These are phyloP conservation scores for Paramormyrops hopkinsi DNA, from an alignment of 2,797 vertebrate species.

Conservation along the genomic window DNA sequence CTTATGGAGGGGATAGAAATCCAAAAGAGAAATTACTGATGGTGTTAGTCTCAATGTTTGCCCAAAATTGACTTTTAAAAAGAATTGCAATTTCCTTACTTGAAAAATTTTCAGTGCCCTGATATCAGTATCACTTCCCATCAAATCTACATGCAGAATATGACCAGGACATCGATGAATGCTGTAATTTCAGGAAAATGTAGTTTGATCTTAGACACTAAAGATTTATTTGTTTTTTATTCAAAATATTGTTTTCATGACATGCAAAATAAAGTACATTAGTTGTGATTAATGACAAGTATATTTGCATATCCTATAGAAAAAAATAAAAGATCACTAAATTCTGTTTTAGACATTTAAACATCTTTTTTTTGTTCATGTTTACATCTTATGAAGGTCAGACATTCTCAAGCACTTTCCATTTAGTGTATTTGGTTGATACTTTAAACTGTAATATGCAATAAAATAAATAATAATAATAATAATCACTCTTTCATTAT, in stretches of 20 bases:
- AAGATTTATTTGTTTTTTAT: background rate
- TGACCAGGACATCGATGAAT: background rate
- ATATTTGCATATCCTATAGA: background rate
- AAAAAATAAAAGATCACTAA: background rate
- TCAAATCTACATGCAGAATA: background rate
- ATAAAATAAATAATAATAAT: background rate
- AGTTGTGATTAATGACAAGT: background rate
- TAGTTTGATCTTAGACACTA: background rate
- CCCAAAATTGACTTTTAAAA: background rate
- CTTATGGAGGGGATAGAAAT: background rate
- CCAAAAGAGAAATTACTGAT: background rate
- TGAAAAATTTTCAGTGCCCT: background rate
- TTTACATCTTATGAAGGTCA: background rate
- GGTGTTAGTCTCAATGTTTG: background rate
- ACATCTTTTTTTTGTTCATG: background rate
- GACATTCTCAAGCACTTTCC: background rate
- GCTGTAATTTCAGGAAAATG: background rate
- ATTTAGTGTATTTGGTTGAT: background rate
- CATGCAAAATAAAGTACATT: background rate
- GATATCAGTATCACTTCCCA: background rate
- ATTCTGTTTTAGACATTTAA: background rate
- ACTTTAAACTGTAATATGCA: background rate
- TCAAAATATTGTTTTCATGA: background rate
- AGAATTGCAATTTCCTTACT: background rate
- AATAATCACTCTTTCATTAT: conserved; percentile 20